These are phyloP conservation scores for Notothenia coriiceps DNA, from an alignment of 2,113 vertebrate genomes.

Conservation along the genomic window DNA sequence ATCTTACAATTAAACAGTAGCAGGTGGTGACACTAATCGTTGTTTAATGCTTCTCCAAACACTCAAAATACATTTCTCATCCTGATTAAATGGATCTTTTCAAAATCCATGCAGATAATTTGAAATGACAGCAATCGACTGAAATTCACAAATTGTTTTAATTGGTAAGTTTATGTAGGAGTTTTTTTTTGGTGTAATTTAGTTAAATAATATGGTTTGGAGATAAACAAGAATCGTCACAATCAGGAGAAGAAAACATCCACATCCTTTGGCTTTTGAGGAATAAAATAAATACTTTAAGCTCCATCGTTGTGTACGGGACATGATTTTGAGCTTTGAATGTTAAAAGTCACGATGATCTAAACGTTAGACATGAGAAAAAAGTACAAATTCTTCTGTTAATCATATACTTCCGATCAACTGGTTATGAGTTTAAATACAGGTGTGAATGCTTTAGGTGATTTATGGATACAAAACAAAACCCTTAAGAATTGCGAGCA, in stretches of 20 bases:
- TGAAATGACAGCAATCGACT: neutral
- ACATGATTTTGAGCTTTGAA: neutral
- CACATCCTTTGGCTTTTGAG: neutral
- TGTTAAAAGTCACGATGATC: neutral
- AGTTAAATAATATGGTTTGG: neutral
- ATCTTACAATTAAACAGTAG: conserved; percentile 19
- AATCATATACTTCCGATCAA: neutral
- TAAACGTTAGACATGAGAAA: neutral
- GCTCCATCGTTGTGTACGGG: neutral
- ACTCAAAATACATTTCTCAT: neutral
- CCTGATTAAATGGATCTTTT: neutral
- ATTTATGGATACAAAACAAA: neutral
- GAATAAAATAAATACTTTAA: neutral
- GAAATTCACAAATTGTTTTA: neutral
- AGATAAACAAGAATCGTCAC: neutral
- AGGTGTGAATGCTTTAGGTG: neutral
- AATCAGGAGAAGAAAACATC: neutral
- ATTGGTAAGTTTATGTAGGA: neutral
- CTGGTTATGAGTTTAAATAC: neutral
- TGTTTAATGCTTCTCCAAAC: conserved; percentile 1
- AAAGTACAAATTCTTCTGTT: neutral
- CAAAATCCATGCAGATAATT: conserved; percentile 2
- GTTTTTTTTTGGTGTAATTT: neutral
- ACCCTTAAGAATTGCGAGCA: neutral
- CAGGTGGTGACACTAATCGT: conserved; percentile 20